Evolutionary conservation across 2,888 invertebrate genomes (phyloP).

Genomic region (Tineola bisselliella): DNA sequence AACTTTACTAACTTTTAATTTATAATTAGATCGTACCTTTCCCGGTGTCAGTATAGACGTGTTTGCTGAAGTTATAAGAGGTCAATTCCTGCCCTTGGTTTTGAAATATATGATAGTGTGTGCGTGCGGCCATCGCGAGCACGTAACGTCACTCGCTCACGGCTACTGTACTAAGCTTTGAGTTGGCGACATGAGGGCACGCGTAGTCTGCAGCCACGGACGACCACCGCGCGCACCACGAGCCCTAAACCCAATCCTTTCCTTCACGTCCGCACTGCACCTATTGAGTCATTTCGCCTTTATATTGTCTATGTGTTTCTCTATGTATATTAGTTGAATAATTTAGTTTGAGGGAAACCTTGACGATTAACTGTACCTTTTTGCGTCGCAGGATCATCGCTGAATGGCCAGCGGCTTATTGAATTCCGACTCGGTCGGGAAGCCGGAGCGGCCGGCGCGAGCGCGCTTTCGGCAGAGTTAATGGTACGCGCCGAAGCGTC

Average conservation of each 20-base stretch:
- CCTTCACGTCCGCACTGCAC: constrained; percentile 21
- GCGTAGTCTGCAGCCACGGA: constrained; percentile 57
- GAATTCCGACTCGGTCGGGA: constrained; percentile 82
- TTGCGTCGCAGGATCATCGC: constrained; percentile 74
- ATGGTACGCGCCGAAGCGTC: constrained; percentile 70
- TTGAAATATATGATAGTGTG: constrained; percentile 23
- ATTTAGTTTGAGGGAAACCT: not conserved
- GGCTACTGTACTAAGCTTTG: constrained; percentile 20
- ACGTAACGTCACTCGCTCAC: constrained; percentile 29
- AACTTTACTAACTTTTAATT: no score
- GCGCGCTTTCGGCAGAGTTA: constrained; percentile 81
- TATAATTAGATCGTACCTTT: not conserved
- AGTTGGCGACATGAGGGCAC: constrained; percentile 31
- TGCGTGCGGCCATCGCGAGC: constrained; percentile 41
- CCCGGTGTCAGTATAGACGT: not conserved
- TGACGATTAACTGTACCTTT: not conserved
- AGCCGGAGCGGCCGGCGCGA: constrained; percentile 58
- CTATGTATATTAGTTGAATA: no score
- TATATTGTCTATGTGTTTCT: not conserved
- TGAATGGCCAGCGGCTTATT: constrained; percentile 85
- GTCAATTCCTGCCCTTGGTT: not conserved
- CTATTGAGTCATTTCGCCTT: constrained; percentile 45
- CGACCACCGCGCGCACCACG: constrained; percentile 46
- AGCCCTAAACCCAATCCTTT: not conserved
- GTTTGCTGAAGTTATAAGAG: not conserved